phyloP scores from a whole-genome alignment of 2,888 invertebrate species.

The Polydrusus cervinus region DNA sequence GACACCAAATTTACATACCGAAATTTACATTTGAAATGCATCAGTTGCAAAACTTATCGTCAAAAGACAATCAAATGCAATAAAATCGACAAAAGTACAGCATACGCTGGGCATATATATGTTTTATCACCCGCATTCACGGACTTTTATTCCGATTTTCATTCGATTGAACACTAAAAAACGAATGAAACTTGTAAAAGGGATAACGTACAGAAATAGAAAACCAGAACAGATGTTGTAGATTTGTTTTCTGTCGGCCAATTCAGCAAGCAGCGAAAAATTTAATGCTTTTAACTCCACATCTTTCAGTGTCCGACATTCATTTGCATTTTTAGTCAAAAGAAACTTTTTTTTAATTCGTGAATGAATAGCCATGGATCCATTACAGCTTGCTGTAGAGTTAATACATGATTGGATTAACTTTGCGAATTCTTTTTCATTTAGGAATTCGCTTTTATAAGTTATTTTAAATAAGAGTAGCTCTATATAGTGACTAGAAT shows the following conservation, averaged over 20 bases:
- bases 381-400: conserved; percentile 1
- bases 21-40: conserved; percentile 14
- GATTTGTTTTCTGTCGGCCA: conserved; percentile 38
- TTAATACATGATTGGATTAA: not conserved
- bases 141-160: conserved; percentile 67
- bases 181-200: conserved; percentile 65
- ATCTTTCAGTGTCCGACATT: conserved; percentile 25
- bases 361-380: not conserved
- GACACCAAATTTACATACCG: not conserved
- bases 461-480: not conserved
- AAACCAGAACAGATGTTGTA: conserved; percentile 53
- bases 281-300: conserved; percentile 30
- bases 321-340: conserved; percentile 18
- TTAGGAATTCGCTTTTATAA: not conserved
- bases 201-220: conserved; percentile 62
- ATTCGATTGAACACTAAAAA: conserved; percentile 68
- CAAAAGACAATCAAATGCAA: conserved; percentile 52
- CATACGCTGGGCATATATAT: conserved; percentile 55
- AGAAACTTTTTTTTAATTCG: conserved; percentile 14
- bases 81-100: conserved; percentile 50
- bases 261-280: conserved; percentile 35
- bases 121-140: conserved; percentile 67
- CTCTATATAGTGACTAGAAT: not conserved
- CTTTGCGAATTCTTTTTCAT: not conserved
- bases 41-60: conserved; percentile 45